phyloP scores from a whole-genome alignment of 30 jellyfish, hydroid and myxozoan genomes.

The Rhopilema esculentum region DNA sequence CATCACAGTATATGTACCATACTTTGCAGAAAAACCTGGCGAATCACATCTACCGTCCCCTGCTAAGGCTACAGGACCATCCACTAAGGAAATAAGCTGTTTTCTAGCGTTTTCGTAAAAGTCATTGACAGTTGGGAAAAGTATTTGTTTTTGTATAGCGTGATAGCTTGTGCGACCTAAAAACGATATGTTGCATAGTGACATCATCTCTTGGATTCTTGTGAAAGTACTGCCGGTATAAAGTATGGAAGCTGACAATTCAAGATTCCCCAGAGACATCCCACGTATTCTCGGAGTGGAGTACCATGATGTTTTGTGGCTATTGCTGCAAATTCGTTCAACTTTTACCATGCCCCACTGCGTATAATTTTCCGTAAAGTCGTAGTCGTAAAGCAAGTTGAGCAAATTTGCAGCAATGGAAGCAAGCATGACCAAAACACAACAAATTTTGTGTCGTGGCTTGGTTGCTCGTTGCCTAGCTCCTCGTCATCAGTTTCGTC shows the following conservation, averaged over 20 bases:
- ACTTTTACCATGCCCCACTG: conserved; percentile 6
- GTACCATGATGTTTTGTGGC: conserved; percentile 23
- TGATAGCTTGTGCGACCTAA: conserved; percentile 21
- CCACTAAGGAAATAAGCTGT: background rate
- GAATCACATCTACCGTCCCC: conserved; percentile 66
- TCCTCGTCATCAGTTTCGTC: conserved; percentile 21
- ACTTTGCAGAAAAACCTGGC: conserved; percentile 48
- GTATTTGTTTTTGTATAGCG: conserved; percentile 27
- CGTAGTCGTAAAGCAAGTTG: conserved; percentile 25
- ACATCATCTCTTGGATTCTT: conserved; percentile 28
- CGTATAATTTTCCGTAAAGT: background rate
- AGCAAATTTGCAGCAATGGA: conserved; percentile 6
- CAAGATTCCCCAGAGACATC: conserved; percentile 26
- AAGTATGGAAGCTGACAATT: conserved; percentile 30
- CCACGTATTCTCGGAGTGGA: conserved; percentile 17
- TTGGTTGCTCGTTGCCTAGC: conserved; percentile 7
- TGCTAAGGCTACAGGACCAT: conserved; percentile 23
- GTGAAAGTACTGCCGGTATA: conserved; percentile 37
- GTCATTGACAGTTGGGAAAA: conserved; percentile 17
- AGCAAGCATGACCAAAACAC: conserved; percentile 52
- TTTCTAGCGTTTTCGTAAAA: conserved; percentile 2
- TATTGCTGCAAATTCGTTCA: conserved; percentile 2
- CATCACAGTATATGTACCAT: conserved; percentile 63
- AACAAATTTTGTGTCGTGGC: conserved; percentile 31
- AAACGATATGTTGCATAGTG: conserved; percentile 19